A percentile compares a stretch with the other conserved stretches of the same genome.
Evolutionary conservation across 1,140 invertebrate species (phyloP).

Genomic region (Musca vetustissima): DNA sequence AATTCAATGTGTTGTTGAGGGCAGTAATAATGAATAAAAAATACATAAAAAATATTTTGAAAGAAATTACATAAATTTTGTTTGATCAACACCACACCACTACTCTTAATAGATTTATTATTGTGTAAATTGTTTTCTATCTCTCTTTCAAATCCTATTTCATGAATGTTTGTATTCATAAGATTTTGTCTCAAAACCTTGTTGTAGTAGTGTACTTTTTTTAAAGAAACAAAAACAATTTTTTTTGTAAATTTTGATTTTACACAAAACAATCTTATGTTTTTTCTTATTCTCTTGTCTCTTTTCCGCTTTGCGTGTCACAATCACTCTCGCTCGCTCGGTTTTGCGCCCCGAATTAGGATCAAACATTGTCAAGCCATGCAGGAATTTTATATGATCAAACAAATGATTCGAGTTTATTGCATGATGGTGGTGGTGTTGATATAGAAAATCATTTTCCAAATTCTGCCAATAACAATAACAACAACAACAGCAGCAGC

Average conservation of each 20-base stretch:
- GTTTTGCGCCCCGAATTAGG: conserved; percentile 17
- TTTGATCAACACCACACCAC: conserved; percentile 7
- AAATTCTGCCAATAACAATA: conserved; percentile 3
- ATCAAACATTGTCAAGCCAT: conserved; percentile 29
- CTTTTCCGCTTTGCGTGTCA: conserved; percentile 13
- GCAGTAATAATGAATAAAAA: neutral
- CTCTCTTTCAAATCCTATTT: neutral
- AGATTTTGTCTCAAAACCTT: too few species aligned
- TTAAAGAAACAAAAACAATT: neutral
- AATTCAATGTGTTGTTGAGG: neutral
- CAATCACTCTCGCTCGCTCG: neutral
- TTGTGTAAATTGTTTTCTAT: neutral
- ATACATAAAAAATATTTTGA: too few species aligned
- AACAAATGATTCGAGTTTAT: conserved; percentile 20
- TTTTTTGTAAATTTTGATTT: too few species aligned
- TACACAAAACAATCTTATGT: conserved; percentile 13
- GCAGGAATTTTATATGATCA: conserved; percentile 29
- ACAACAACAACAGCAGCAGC: too few species aligned
- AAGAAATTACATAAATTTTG: conserved; percentile 24
- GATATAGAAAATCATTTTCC: conserved; percentile 16
- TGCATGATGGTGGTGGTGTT: conserved; percentile 17
- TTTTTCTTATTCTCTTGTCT: conserved; percentile 20
- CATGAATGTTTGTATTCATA: neutral
- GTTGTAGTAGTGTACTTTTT: too few species aligned
- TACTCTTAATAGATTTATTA: too few species aligned